Percentiles rank a stretch among this genome's conserved stretches.
Conservation (phyloP, 2,888 invertebrate genomes). For the Heteromurus nitidus region DNA sequence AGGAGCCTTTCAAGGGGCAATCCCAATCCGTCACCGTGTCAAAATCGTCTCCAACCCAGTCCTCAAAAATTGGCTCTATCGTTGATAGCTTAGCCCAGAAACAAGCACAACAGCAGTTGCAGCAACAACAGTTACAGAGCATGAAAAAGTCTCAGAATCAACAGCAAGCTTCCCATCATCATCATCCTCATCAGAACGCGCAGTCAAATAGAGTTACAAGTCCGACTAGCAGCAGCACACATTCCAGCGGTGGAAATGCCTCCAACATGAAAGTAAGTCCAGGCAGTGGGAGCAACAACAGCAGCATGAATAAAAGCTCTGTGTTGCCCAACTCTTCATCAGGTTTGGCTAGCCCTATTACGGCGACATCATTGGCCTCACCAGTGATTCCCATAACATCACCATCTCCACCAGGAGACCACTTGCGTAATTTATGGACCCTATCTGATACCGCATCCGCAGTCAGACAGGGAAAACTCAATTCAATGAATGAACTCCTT, state of each 20-base stretch:
- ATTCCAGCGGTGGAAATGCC: conserved; percentile 16
- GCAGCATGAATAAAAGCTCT: conserved; percentile 33
- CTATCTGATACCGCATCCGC: conserved; percentile 75
- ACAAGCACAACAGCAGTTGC: conserved; percentile 58
- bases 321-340: conserved; percentile 24
- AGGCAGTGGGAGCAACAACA: background rate
- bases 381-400: conserved; percentile 70
- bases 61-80: conserved; percentile 69
- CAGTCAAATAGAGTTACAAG: conserved; percentile 13
- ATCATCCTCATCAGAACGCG: conserved; percentile 41
- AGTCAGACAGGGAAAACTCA: conserved; percentile 74
- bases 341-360: conserved; percentile 46
- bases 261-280: conserved; percentile 3
- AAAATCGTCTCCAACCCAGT: conserved; percentile 61
- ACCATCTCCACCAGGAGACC: conserved; percentile 70
- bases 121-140: conserved; percentile 19
- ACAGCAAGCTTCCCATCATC: conserved; percentile 24
- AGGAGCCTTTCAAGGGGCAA: conserved; percentile 54
- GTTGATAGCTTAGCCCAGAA: conserved; percentile 71
- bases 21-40: conserved; percentile 52
- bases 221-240: conserved; percentile 20
- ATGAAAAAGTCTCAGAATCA: conserved; percentile 44
- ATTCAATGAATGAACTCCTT: conserved; percentile 68
- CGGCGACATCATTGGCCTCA: conserved; percentile 55
- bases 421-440: conserved; percentile 79